Base-by-base conservation (phyloP, 2,797 vertebrate species). In the Lutjanus argentimaculatus region DNA sequence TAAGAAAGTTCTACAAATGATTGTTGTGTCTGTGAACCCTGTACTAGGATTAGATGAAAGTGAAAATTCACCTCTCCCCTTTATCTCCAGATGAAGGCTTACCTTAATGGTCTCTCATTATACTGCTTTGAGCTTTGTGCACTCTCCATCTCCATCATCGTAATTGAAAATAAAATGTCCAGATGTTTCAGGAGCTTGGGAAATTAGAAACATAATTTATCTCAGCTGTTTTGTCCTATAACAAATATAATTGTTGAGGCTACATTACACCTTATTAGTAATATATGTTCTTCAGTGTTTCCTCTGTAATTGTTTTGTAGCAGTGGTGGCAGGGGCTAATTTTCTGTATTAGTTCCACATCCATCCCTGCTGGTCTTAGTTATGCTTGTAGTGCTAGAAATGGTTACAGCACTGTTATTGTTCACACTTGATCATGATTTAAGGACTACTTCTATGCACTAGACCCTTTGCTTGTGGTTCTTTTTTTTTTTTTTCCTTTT, bases 51-150 rank as follows among this genome's bases (percentile, higher is more conserved):
- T n/a, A 75, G 66, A 77, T 78, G 4, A 83, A 74, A 84, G 57
- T 13, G 9, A 57, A 49, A 69, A 57, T 56, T 72, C 56, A 55
- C 73, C 67, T 81, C 14, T 69, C n/a, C 45, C 62, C 42, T 78
- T 48, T 49, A 79, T 72, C 67, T 65, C 55, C 66, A 78, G 64
- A 77, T 79, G 64, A 86, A 79, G 49, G 69, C 25, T n/a, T n/a
- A 17, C 30, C 9, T 36, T 51, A 63, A 62, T 66, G 66, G 51
- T 51, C 21, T 45, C 62, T 71, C 49, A 76, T 76, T 58, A 66
- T 15, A 51, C 49, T 5, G 46, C 52, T 46, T 7, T 69, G 40
- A 84, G 67, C 25, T 82, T 69, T 63, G 59, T 55, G 43, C 57
- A 53, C 30, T 67, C 40, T 36, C 62, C 40, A 82, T 73, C 14